Evolutionary conservation across 2,797 vertebrate species (phyloP).

Genomic region (Antennarius maculatus): DNA sequence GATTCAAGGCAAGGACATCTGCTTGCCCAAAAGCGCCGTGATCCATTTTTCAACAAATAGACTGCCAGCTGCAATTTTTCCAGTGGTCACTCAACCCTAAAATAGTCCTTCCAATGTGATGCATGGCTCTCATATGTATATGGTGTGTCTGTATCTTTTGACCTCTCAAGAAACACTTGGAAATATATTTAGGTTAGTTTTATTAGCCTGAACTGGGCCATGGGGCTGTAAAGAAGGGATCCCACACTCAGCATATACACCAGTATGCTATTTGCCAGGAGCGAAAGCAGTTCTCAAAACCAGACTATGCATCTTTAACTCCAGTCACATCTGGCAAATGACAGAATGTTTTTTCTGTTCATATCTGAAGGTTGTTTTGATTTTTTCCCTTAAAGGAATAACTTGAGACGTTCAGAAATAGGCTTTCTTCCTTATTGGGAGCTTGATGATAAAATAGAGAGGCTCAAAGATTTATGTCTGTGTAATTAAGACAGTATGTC

Average conservation of each 20-base stretch:
- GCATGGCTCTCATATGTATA: constrained; percentile 8
- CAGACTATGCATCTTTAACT: too few species aligned
- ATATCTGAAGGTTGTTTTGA: too few species aligned
- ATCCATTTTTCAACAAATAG: constrained; percentile 68
- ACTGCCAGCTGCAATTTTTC: constrained; percentile 62
- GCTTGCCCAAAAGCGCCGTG: constrained; percentile 71
- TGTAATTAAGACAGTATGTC: neutral
- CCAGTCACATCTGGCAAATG: neutral
- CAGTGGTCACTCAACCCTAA: constrained; percentile 55
- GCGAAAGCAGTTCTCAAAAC: neutral
- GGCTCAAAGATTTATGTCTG: neutral
- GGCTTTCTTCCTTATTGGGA: neutral
- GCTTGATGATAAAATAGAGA: neutral
- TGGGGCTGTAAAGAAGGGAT: neutral
- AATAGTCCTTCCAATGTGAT: constrained; percentile 46
- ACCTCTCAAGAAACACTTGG: constrained; percentile 4
- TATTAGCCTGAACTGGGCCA: neutral
- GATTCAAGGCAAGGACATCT: constrained; percentile 66
- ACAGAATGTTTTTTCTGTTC: neutral
- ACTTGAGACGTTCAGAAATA: too few species aligned
- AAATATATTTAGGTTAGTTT: constrained; percentile 5
- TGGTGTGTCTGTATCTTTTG: constrained; percentile 3
- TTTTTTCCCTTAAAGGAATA: too few species aligned
- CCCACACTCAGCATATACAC: neutral
- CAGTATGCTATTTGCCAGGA: neutral